Conservation (phyloP, 2,113 vertebrate genomes). For the Malurus elegans region DNA sequence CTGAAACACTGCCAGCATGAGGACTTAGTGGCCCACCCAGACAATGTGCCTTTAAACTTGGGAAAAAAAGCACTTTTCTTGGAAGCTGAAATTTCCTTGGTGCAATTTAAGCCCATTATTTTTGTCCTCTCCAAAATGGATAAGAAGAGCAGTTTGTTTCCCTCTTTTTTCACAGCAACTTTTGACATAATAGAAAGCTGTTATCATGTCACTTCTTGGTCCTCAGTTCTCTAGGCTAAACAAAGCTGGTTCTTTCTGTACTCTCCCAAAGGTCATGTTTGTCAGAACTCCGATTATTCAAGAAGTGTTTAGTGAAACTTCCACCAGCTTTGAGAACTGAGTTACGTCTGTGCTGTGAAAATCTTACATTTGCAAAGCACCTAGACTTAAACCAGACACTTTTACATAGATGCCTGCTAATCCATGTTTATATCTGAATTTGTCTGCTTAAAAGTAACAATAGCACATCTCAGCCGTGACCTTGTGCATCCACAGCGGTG, state of each 20-base stretch:
- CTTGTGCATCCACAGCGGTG: background rate
- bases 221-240: background rate
- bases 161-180: background rate
- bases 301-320: background rate
- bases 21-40: background rate
- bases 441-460: background rate
- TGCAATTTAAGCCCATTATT: constrained; percentile 16
- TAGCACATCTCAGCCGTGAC: background rate
- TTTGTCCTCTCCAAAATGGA: background rate
- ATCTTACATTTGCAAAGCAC: background rate
- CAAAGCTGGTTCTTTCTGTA: background rate
- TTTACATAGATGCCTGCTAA: background rate
- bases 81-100: background rate
- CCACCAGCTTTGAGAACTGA: background rate
- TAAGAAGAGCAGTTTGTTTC: background rate
- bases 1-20: background rate
- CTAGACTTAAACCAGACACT: background rate
- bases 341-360: background rate
- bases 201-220: background rate
- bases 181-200: background rate
- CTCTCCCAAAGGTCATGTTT: background rate
- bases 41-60: background rate
- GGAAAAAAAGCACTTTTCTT: background rate
- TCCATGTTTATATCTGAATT: background rate
- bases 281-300: background rate